phyloP scores from a whole-genome alignment of 2,888 invertebrate genomes.

The Crocallis elinguaria region DNA sequence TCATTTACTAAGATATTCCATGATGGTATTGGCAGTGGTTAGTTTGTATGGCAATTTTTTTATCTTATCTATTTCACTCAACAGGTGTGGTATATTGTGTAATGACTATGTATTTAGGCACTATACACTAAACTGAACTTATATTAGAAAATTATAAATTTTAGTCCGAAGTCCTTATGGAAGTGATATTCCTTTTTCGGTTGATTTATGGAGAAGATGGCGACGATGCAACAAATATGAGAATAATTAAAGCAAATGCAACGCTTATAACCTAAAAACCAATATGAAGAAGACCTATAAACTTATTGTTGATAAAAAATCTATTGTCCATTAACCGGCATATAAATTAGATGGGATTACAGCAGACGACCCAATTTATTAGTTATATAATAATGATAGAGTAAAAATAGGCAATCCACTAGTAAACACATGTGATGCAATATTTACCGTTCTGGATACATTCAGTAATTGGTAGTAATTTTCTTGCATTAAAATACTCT shows the following conservation, averaged over 20 bases:
- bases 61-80: too few relatives aligned
- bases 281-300: not conserved
- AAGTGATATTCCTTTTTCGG: not conserved
- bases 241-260: slow-evolving; percentile 12
- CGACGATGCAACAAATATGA: not conserved
- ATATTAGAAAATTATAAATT: too few relatives aligned
- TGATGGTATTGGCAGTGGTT: too few relatives aligned
- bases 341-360: not conserved
- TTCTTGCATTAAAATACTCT: slow-evolving; percentile 89
- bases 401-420: slow-evolving; percentile 49
- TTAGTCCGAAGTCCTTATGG: too few relatives aligned
- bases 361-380: slow-evolving; percentile 11
- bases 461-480: slow-evolving; percentile 96
- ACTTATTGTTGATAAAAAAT: too few relatives aligned
- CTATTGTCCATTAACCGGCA: too few relatives aligned
- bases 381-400: slow-evolving; percentile 54
- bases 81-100: too few relatives aligned
- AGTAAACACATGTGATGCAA: slow-evolving; percentile 54
- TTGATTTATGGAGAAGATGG: not conserved
- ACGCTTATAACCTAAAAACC: slow-evolving; percentile 50
- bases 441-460: slow-evolving; percentile 91
- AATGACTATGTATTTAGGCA: too few relatives aligned
- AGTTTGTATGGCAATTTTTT: too few relatives aligned
- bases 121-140: too few relatives aligned
- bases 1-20: too few relatives aligned